Conservation (phyloP, 2,888 invertebrate species). For the Rhimphoctona megacephalus region DNA sequence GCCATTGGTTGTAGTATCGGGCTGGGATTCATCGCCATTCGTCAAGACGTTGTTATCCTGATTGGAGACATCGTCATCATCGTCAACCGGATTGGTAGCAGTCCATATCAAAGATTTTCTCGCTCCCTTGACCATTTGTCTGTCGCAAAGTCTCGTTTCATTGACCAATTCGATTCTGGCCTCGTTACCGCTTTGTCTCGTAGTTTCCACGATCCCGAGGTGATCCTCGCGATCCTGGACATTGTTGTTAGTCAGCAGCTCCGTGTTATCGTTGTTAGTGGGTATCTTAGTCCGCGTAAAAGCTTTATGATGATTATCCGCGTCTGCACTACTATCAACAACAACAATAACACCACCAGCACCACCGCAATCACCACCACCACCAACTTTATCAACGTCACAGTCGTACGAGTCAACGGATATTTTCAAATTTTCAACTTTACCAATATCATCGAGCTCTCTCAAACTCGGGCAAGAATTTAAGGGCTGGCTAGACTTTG, state of each 20-base stretch:
- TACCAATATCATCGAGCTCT: not conserved
- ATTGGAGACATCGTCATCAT: conserved; percentile 65
- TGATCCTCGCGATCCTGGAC: conserved; percentile 73
- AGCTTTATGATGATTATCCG: conserved; percentile 68
- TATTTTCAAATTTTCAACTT: not conserved
- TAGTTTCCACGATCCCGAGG: conserved; percentile 50
- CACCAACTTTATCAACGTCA: conserved; percentile 19
- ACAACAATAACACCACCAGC: conserved; percentile 67
- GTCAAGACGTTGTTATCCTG: conserved; percentile 3
- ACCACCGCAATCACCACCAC: conserved; percentile 21
- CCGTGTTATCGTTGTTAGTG: conserved; percentile 81
- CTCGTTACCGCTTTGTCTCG: conserved; percentile 10
- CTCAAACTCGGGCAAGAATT: no score
- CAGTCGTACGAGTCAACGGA: not conserved
- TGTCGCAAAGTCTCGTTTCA: not conserved
- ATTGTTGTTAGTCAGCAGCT: conserved; percentile 80
- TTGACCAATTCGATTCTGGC: not conserved
- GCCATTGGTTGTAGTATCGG: not conserved
- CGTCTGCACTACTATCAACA: conserved; percentile 68
- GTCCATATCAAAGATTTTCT: conserved; percentile 58
- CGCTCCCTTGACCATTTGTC: conserved; percentile 14
- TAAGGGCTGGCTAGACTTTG: not conserved
- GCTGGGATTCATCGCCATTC: not conserved
- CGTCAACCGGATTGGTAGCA: conserved; percentile 57
- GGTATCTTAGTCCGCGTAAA: conserved; percentile 77